Evolutionary conservation across 2,113 vertebrate species (phyloP).

Genomic region (Oryzias curvinotus): DNA sequence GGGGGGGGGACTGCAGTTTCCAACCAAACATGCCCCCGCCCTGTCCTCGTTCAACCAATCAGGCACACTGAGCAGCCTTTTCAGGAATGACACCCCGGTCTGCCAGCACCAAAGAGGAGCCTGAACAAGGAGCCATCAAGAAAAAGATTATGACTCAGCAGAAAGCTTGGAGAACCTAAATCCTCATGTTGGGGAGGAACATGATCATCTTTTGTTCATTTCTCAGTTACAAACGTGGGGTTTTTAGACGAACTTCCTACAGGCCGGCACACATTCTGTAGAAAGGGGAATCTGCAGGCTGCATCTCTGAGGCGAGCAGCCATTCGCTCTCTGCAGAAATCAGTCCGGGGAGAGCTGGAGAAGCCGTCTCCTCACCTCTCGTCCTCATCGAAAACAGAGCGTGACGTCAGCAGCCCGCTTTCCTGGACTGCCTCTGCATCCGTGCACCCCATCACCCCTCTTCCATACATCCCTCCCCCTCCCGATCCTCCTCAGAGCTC

Average conservation of each 20-base stretch:
- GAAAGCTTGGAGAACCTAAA: conserved; percentile 11
- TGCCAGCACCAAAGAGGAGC: conserved; percentile 18
- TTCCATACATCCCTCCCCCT: conserved; percentile 4
- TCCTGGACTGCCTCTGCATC: conserved; percentile 62
- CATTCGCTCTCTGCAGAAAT: conserved; percentile 56
- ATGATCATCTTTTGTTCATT: neutral
- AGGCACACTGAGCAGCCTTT: neutral
- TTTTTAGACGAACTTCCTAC: neutral
- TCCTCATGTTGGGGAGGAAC: conserved; percentile 2
- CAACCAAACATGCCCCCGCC: conserved; percentile 3
- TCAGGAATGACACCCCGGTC: conserved; percentile 10
- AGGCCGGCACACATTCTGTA: neutral
- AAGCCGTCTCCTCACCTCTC: conserved; percentile 34
- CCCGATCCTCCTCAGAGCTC: conserved; percentile 32
- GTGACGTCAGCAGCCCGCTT: conserved; percentile 60
- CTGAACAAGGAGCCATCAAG: conserved; percentile 32
- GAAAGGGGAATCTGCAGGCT: conserved; percentile 2
- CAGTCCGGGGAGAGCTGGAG: conserved; percentile 38
- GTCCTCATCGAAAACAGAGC: conserved; percentile 23
- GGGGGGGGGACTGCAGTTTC: conserved; percentile 7
- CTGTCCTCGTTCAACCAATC: neutral
- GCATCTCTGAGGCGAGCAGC: conserved; percentile 23
- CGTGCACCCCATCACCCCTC: conserved; percentile 53
- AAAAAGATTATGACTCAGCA: conserved; percentile 45
- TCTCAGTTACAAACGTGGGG: neutral